A percentile compares a stretch with the other conserved stretches of the same genome.
Evolutionary conservation across 2,888 invertebrate species (phyloP).

Genomic region (Cistogaster globosa): DNA sequence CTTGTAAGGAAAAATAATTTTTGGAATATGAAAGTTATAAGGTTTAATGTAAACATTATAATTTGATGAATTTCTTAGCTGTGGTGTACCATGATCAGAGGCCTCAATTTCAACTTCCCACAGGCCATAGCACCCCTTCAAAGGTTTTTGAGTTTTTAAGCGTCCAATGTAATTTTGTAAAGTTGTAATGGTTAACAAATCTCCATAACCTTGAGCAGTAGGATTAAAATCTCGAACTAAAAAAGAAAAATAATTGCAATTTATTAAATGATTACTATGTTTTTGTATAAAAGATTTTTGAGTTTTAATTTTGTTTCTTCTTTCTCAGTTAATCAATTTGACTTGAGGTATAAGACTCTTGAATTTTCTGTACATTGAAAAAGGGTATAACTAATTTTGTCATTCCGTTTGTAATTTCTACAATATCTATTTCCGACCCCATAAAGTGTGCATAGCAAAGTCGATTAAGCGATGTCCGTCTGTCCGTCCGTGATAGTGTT

Average conservation of each 20-base stretch:
- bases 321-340: no score
- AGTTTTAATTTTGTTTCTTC: no score
- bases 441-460: no score
- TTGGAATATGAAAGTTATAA: constrained; percentile 85
- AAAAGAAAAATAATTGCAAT: background rate
- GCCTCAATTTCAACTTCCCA: constrained; percentile 85
- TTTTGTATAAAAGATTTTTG: no score
- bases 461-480: no score
- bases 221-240: constrained; percentile 73
- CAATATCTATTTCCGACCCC: no score
- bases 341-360: no score
- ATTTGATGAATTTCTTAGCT: constrained; percentile 80
- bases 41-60: constrained; percentile 84
- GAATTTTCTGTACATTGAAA: no score
- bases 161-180: constrained; percentile 82
- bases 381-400: no score
- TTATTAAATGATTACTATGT: no score
- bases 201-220: constrained; percentile 74
- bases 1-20: constrained; percentile 84
- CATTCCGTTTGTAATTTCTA: no score
- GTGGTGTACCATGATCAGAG: constrained; percentile 84
- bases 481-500: no score
- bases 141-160: constrained; percentile 82
- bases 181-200: constrained; percentile 79
- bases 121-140: constrained; percentile 85